Evolutionary conservation across 1,140 invertebrate genomes (phyloP), one percentile per base, ranked within the genome.

Genomic region (Laodelphax striatellus): DNA sequence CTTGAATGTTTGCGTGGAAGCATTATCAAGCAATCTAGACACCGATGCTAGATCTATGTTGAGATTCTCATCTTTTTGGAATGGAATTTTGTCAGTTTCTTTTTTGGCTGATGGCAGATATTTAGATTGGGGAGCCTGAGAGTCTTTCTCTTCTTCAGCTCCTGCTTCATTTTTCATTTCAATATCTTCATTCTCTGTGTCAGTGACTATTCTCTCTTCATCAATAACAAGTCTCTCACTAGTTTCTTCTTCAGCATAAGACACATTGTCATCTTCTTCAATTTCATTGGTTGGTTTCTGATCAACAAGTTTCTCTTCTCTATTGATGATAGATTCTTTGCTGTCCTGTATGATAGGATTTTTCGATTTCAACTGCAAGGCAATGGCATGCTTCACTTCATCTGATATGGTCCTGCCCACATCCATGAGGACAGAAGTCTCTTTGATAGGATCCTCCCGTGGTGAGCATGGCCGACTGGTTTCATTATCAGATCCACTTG

Each of bases 251-350:
- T 81, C 62, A 4, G 63, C 38, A 53, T 63, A 43, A 13, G 21
- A 43, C n/a, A 17, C 44, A 10, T 58, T 50, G 17, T 59, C 50
- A 17, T 44, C 10, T 42, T 52, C n/a, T 57, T 58, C 11, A 14
- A 43, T 52, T 22, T 46, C 24, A 6, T 17, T 50, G 21, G 1
- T 70, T 54, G 77, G 77, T 66, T 88, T 86, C 17, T 89, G 71
- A 64, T 90, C 86, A 63, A 89, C 85, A 8, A 86, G 82, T 63
- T 90, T 88, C 0, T 91, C 83, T 60, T 90, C 82, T 58, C 87
- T 85, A 8, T 84, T 81, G 19, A 87, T 79, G 17, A 76, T 66
- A 61, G 55, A 52, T 50, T 46, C 44, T 58, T 52, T 44, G 34
- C 2, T 11, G 16, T 50, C 6, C 16, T 50, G 46, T 1, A 50